Evolutionary conservation across 2,113 vertebrate genomes (phyloP), one percentile per base, ranked within the genome.

Genomic region (Oostethus manadensis): DNA sequence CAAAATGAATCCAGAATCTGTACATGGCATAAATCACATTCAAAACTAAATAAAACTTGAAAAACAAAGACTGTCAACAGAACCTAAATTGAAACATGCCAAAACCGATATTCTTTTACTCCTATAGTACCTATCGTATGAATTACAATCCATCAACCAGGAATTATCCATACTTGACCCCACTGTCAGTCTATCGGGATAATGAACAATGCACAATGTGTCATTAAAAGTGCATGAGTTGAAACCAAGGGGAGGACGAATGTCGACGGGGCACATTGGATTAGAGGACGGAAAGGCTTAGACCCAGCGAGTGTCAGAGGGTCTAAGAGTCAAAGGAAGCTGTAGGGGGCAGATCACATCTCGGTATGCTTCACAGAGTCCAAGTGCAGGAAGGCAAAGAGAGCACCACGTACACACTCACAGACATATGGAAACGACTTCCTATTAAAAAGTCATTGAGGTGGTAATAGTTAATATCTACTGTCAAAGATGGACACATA

Each of bases 391-490:
- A 17, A 50, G 60, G 56, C 51, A 65, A 63, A 62, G 6, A 55
- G 40, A 72, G 62, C 63, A 56, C 29, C 8, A 61, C 9, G 29
- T 20, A 54, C 43, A 62, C 60, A 63, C 58, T 35, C 29, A 45
- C 46, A 44, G n/a, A 46, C 63, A 66, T 69, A 84, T 82, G 80
- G 68, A 84, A 86, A 88, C 83, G 35, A 77, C 72, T 29, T 65
- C 33, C 45, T 64, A 82, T 84, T 84, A 85, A 81, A 83, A 76
- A 79, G 65, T 78, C 65, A 82, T 66, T 84, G 76, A 85, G 79
- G 78, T 83, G 72, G 73, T 81, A 76, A 84, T 82, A 66, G 74
- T 80, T 84, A 74, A 82, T 80, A 86, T 81, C 70, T 77, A 62
- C 69, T 77, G 66, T 85, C 73, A 73, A 64, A 81, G 63, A 80